Evolutionary conservation across 1,140 invertebrate genomes (phyloP).

Genomic region (Steinernema khuongi): DNA sequence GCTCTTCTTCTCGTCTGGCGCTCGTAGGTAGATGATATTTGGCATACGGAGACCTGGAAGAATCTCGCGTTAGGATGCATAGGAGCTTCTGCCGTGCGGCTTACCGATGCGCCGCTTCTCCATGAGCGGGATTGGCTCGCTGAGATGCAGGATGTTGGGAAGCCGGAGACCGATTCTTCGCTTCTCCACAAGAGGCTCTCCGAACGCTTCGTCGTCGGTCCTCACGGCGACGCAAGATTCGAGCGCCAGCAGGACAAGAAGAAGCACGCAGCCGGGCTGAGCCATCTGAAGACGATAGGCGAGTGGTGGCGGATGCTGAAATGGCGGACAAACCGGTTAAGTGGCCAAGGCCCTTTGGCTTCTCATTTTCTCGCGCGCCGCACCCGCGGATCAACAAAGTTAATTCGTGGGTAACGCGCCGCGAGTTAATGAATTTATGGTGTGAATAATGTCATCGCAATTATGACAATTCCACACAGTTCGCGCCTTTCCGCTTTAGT

Average conservation of each 20-base stretch:
- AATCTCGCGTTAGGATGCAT: background rate
- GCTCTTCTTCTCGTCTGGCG: constrained; percentile 4
- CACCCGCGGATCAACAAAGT: constrained; percentile 6
- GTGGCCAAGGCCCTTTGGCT: background rate
- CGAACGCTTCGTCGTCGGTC: background rate
- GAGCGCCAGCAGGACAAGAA: background rate
- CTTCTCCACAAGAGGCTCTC: background rate
- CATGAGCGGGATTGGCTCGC: background rate
- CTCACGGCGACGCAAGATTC: background rate
- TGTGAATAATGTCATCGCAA: constrained; percentile 16
- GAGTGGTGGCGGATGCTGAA: background rate
- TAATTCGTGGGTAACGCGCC: background rate
- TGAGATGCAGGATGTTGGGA: background rate
- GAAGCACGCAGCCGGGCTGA: background rate
- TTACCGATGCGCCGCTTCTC: background rate
- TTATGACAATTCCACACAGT: constrained; percentile 5
- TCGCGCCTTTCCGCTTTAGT: background rate
- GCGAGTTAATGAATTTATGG: constrained; percentile 8
- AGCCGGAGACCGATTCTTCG: constrained; percentile 10
- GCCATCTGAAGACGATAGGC: background rate
- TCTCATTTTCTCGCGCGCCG: background rate
- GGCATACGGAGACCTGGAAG: background rate
- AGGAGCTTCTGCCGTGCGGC: background rate
- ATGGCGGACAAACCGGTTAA: background rate
- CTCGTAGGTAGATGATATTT: background rate